These are phyloP conservation scores for honey bee (Apis mellifera) DNA, from an alignment of 1,140 invertebrate genomes.

Conservation along the genomic window Amel_HAv3.1 CM009946.2:3792001-3792500, in stretches of 20 bases:
- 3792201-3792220: constrained; percentile 11
- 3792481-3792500: no score
- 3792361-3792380: not conserved
- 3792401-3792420: not conserved
- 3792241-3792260: constrained; percentile 16
- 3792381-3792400: constrained; percentile 16
- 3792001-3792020: constrained; percentile 8
- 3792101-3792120: constrained; percentile 80
- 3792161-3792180: constrained; percentile 78
- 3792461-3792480: constrained; percentile 11
- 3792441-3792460: not conserved
- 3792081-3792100: constrained; percentile 78
- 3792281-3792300: constrained; percentile 47
- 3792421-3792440: no score
- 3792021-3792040: constrained; percentile 57
- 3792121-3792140: constrained; percentile 77
- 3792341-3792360: constrained; percentile 5
- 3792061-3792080: constrained; percentile 71
- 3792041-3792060: constrained; percentile 61
- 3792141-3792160: constrained; percentile 70
- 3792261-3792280: constrained; percentile 40
- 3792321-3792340: constrained; percentile 31
- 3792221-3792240: no score
- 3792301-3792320: constrained; percentile 32
- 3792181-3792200: constrained; percentile 53